Percentiles rank a stretch among this genome's conserved stretches.
phyloP scores from a whole-genome alignment of 2,113 vertebrate species.

The Zeus faber region DNA sequence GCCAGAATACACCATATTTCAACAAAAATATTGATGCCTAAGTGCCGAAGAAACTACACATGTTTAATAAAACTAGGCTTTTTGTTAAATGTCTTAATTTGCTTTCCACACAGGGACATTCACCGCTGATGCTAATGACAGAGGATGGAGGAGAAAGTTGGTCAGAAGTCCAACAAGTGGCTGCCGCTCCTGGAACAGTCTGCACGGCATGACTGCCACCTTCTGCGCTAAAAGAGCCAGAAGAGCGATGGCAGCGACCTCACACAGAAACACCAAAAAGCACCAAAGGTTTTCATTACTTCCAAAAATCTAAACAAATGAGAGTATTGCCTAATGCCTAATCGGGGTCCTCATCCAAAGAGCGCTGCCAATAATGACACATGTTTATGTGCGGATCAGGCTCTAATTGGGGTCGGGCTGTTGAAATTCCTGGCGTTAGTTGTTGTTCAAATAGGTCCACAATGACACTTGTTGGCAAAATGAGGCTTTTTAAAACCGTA shows the following conservation, averaged over 20 bases:
- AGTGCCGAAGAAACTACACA: no score
- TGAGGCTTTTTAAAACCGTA: no score
- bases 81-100: no score
- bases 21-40: no score
- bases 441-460: conserved; percentile 17
- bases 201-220: conserved; percentile 33
- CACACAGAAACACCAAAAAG: conserved; percentile 3
- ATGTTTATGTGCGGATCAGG: conserved; percentile 29
- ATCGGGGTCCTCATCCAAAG: conserved; percentile 8
- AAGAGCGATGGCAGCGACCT: conserved; percentile 6
- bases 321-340: conserved; percentile 2
- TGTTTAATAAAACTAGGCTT: no score
- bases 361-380: conserved; percentile 12
- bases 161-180: conserved; percentile 16
- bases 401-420: conserved; percentile 5
- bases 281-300: conserved; percentile 14
- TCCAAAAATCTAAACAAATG: conserved; percentile 23
- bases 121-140: no score
- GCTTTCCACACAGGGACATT: no score
- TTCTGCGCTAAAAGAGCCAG: conserved; percentile 19
- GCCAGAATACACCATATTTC: no score
- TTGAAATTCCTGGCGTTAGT: conserved; percentile 14
- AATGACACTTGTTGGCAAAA: conserved; percentile 9
- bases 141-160: conserved; percentile 2
- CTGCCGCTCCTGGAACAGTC: conserved; percentile 7